Base-by-base conservation (phyloP, 2,888 invertebrate genomes). In the Cephus pulcher region DNA sequence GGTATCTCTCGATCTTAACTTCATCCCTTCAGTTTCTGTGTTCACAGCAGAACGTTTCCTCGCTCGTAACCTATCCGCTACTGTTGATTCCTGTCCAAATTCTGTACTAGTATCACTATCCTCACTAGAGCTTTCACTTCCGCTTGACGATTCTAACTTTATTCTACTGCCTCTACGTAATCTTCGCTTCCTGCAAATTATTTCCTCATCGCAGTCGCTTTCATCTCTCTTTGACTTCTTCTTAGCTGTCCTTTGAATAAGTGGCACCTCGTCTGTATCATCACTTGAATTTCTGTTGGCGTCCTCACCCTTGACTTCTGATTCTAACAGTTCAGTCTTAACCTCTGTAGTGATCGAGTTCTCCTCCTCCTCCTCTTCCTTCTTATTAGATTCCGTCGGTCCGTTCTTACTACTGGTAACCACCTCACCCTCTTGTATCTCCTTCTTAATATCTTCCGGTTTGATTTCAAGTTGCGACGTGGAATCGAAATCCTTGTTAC, bases 151-250 rank as follows among this genome's bases (percentile, higher is more conserved):
- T 56, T 89, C 88, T 74, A 90, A 80, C 78, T 90, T 90, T 35
- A 90, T 89, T 78, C 90, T 88, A 78, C 91, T 90, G 12, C 90
- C 90, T 11, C 89, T 86, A 77, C 90, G 86, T 70, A 89, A 83
- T 77, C 87, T 82, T 83, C 85, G 89, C 80, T 90, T 90, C 74
- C 89, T 85, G 32, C 85, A 87, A 70, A 87, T 86, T 9, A 84
- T 82, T 40, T 81, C 82, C 90, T 91, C 71, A 88, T 93, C 86
- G 90, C 90, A 74, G 90, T 93, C 93, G 89, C 92, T 82, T 89
- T 92, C 86, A 90, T 92, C 80, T 78, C 86, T 87, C 76, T 81
- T 89, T 81, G 79, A 78, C 80, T 86, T 89, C 82, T 86, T 90
- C 82, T 84, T 86, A 73, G 80, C 80, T 12, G 85, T 75, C 33